Percentiles rank a stretch among this genome's conserved stretches.
Evolutionary conservation across 2,888 invertebrate genomes (phyloP).

Genomic region (Campopleginae sp.): DNA sequence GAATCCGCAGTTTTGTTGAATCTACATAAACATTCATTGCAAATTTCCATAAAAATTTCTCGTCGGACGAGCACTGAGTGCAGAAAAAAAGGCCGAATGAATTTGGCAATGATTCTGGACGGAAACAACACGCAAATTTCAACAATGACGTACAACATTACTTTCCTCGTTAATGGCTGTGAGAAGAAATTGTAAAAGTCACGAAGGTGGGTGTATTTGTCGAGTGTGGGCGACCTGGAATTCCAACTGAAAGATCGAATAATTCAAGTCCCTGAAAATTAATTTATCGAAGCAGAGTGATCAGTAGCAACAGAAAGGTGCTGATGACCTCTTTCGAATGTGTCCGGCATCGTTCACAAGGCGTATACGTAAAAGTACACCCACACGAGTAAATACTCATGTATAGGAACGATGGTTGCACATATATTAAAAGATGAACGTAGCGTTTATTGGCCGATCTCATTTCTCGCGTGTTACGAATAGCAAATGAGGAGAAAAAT

Average conservation of each 20-base stretch:
- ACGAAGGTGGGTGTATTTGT: background rate
- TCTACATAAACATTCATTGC: background rate
- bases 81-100: background rate
- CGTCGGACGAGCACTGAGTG: background rate
- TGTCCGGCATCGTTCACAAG: background rate
- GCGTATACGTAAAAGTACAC: background rate
- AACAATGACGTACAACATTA: background rate
- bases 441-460: background rate
- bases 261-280: constrained; percentile 20
- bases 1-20: background rate
- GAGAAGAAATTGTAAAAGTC: constrained; percentile 8
- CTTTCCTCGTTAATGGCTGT: constrained; percentile 1
- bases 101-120: background rate
- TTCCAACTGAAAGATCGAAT: constrained; percentile 10
- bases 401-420: background rate
- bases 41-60: background rate
- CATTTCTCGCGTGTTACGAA: constrained; percentile 34
- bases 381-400: background rate
- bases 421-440: background rate
- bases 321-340: constrained; percentile 54
- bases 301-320: constrained; percentile 53
- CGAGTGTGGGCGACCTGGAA: background rate
- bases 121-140: background rate
- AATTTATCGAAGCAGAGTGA: constrained; percentile 41
- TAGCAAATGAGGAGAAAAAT: constrained; percentile 43